Evolutionary conservation across 2,797 vertebrate species (phyloP).

Genomic region (Chrysocyon brachyurus): DNA sequence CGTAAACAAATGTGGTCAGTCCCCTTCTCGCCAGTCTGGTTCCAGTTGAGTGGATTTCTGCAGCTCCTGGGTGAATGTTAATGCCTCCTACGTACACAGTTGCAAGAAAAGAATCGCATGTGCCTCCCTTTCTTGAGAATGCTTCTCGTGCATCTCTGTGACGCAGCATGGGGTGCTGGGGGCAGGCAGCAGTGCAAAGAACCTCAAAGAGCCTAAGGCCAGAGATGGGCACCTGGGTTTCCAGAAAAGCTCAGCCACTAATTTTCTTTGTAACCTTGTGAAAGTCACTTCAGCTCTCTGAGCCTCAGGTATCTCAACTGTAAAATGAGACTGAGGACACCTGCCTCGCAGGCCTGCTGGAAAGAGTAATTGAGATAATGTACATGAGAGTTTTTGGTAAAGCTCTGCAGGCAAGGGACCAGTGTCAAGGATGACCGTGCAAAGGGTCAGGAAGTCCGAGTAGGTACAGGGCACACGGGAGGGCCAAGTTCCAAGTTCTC

Average conservation of each 20-base stretch:
- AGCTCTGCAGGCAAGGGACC: background rate
- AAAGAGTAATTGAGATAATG: slow-evolving; percentile 43
- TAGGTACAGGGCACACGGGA: fast-evolving
- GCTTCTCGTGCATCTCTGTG: slow-evolving; percentile 17
- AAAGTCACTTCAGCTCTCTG: slow-evolving; percentile 54
- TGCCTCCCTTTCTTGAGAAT: background rate
- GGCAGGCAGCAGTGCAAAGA: background rate
- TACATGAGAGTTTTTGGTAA: background rate
- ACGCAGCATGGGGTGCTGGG: background rate
- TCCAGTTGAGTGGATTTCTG: slow-evolving; percentile 75
- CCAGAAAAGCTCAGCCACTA: background rate
- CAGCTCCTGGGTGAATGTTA: slow-evolving; percentile 70
- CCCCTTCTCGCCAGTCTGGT: slow-evolving; percentile 52
- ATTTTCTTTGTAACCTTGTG: slow-evolving; percentile 60
- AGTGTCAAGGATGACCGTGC: background rate
- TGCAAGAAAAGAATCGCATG: background rate
- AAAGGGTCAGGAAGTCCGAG: background rate
- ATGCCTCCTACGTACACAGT: background rate
- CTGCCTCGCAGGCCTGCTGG: background rate
- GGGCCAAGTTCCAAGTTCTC: background rate
- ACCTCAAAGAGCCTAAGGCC: background rate
- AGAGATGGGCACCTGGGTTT: background rate
- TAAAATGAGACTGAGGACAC: slow-evolving; percentile 59
- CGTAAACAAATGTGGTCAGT: slow-evolving; percentile 75
- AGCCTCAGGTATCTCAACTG: slow-evolving; percentile 19